Percentiles rank a stretch among this genome's conserved stretches.
These are phyloP conservation scores for Molanna angustata DNA, from an alignment of 2,888 invertebrate species.

Conservation along the genomic window DNA sequence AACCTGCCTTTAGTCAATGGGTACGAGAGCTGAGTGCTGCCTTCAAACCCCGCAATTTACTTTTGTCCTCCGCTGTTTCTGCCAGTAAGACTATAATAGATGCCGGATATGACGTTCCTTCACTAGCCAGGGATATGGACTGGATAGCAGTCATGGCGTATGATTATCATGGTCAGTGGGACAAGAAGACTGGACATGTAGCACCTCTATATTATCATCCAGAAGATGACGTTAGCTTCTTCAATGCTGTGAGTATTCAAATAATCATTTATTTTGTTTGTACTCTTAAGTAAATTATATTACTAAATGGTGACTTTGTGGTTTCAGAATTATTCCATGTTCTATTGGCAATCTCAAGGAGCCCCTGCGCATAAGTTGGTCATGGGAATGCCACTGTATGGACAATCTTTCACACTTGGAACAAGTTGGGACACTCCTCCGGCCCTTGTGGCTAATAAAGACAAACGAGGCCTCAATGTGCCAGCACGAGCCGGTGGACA, in stretches of 20 bases:
- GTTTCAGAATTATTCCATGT: constrained; percentile 75
- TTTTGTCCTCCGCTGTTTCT: constrained; percentile 82
- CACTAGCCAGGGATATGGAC: constrained; percentile 71
- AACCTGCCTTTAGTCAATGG: constrained; percentile 71
- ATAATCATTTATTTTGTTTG: background rate
- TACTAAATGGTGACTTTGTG: background rate
- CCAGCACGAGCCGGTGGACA: constrained; percentile 75
- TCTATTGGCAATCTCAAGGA: constrained; percentile 86
- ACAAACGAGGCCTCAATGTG: constrained; percentile 66
- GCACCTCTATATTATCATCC: constrained; percentile 82
- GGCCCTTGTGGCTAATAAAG: constrained; percentile 50
- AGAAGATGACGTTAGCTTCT: constrained; percentile 76
- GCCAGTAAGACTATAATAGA: constrained; percentile 87
- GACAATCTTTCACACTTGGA: constrained; percentile 72
- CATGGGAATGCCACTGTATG: constrained; percentile 88
- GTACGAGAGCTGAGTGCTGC: constrained; percentile 69
- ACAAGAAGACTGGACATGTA: constrained; percentile 86
- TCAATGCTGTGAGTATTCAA: constrained; percentile 67
- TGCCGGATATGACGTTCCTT: constrained; percentile 78
- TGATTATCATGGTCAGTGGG: constrained; percentile 91
- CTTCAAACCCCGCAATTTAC: constrained; percentile 63
- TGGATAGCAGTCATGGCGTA: constrained; percentile 94
- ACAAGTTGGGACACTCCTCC: constrained; percentile 36
- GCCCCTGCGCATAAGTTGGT: constrained; percentile 78
- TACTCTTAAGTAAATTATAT: background rate